A percentile compares a stretch with the other conserved stretches of the same genome.
Conservation (phyloP, 2,888 invertebrate species). For the Lucinisca nassula region DNA sequence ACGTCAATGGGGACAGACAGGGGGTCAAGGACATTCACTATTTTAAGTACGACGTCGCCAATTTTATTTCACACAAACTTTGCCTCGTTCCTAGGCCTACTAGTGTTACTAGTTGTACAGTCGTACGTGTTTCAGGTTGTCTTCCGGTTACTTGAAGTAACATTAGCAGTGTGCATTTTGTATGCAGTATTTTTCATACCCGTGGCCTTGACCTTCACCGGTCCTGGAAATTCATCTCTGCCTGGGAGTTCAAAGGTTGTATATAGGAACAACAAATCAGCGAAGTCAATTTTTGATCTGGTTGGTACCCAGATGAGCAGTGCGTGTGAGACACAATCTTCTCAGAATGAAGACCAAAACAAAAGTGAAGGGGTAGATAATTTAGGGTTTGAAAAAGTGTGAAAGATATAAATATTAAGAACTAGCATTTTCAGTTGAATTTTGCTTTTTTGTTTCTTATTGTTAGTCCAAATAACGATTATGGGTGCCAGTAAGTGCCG, state of each 20-base stretch:
- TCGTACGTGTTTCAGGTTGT: slow-evolving; percentile 55
- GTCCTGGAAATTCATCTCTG: slow-evolving; percentile 18
- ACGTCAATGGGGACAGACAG: slow-evolving; percentile 31
- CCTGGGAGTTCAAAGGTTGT: not conserved
- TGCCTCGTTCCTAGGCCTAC: slow-evolving; percentile 40
- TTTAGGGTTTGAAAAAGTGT: no score
- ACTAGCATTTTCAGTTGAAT: no score
- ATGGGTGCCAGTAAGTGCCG: no score
- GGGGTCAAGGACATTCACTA: slow-evolving; percentile 31
- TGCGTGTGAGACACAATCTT: no score
- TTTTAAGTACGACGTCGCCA: slow-evolving; percentile 45
- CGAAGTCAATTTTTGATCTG: not conserved
- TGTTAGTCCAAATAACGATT: no score
- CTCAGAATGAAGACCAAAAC: no score
- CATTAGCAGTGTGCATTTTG: slow-evolving; percentile 30
- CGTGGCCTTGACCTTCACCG: slow-evolving; percentile 16
- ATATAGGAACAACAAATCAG: not conserved
- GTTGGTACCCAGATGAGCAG: not conserved
- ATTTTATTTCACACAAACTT: slow-evolving; percentile 51
- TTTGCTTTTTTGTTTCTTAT: no score
- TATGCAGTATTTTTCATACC: slow-evolving; percentile 46
- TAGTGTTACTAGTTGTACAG: slow-evolving; percentile 36
- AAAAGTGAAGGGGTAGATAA: no score
- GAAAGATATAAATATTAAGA: no score
- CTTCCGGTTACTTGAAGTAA: slow-evolving; percentile 22